Base-by-base conservation (phyloP, 2,113 vertebrate species). In the Corythornis vintsioides region DNA sequence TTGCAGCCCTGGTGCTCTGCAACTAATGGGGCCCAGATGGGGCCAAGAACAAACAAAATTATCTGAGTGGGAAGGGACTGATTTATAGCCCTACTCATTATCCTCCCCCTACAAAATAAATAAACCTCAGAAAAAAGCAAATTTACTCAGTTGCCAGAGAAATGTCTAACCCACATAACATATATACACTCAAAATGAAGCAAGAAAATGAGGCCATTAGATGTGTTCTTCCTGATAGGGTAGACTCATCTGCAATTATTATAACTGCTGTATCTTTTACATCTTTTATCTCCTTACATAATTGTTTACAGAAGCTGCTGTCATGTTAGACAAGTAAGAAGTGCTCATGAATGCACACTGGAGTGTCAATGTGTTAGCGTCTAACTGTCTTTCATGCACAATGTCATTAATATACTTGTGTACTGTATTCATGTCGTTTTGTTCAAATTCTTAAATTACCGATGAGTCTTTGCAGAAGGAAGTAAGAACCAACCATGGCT, bases 21-120 rank as follows among this genome's bases (percentile, higher is more conserved):
- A 93, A 26, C 71, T 95, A 96, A 93, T 79, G 22, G 67, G 71
- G 50, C 42, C 89, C 94, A 94, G 71, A 94, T 94, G 95, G 81
- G 64, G 16, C 57, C 26, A 53, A 63, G 47, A 84, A 76, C 17
- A 91, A 89, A 93, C 0, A 0, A 79, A 91, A 55, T 73, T 18
- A 94, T 12, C 81, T 83, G 63, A 38, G 67, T 89, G 48, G 59
- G 29, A 84, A 89, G 67, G 75, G 64, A 52, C n/a, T 63, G 86
- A 95, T 92, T 95, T 95, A 90, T 66, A 90, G 71, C n/a, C 59
- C 66, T 82, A 73, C n/a, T 85, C 40, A 25, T 91, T 95, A 45
- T 86, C 26, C 24, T 67, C 31, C 52, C 24, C 24, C 40, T 92
- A 31, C 33, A 94, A 92, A 93, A 63, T 43, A 93, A 96, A 92